Base-by-base conservation (phyloP, 2,888 invertebrate genomes). In the Microctonus hyperodae region DNA sequence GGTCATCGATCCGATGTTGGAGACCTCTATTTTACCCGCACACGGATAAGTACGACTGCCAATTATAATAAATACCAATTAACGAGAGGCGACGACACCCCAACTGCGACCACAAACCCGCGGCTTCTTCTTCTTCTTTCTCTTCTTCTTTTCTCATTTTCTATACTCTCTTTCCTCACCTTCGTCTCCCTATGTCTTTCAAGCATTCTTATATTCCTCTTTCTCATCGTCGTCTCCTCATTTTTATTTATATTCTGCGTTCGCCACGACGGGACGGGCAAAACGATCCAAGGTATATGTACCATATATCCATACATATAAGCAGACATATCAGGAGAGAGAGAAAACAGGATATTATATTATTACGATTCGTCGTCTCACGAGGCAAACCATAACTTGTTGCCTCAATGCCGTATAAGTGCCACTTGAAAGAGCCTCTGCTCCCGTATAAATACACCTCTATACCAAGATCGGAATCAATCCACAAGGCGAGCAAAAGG, bases 61-160 rank as follows among this genome's bases (percentile, higher is more conserved):
- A 82, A 83, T 83, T 81, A 83, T 83, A 82, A 82, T 82, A 83
- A 83, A 83, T 82, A 83, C 79, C 81, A 83, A 83, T 83, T 83
- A 83, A 82, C 78, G 78, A 77, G 63, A 40, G 78, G 72, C 75
- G 74, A 76, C 72, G 78, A 78, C 76, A 76, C 77, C 78, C 78
- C 78, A 68, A 67, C 65, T 72, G 59, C 65, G 70, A 66, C 55
- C 25, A 57, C 56, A 59, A 35, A 64, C 31, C 63, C 64, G 61
- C 68, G 66, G 62, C 59, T 57, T 68, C 48, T 67, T 65, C 65
- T 40, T 59, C 63, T 66, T 48, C 20, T 68, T 56, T 64, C 64
- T 58, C 60, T 64, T 69, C 63, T 65, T 67, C 57, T 50, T 56
- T 25, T 33, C 55, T 22, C 44, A 61, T 53, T 51, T n/a, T n/a